Conservation (phyloP, 2,113 vertebrate species). For the Plestiodon gilberti region DNA sequence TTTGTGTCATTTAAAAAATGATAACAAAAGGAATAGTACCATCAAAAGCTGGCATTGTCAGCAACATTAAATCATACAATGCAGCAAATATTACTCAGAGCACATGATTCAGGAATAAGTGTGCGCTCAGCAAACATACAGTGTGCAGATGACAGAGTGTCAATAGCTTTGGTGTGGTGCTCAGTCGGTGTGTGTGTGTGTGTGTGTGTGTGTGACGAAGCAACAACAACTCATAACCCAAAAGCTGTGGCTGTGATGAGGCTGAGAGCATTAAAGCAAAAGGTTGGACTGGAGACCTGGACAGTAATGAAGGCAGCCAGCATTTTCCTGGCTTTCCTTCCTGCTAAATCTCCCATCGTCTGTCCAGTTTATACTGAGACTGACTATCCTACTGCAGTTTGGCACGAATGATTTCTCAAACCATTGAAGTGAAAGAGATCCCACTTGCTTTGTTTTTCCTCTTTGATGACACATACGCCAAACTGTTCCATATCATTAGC, state of each 20-base stretch:
- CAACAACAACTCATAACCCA: no score
- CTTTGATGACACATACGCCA: conserved; percentile 5
- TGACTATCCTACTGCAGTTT: conserved; percentile 15
- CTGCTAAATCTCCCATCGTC: neutral
- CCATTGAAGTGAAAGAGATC: conserved; percentile 8
- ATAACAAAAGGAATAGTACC: no score
- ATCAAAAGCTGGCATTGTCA: no score
- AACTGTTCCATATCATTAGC: conserved; percentile 17
- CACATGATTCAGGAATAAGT: no score
- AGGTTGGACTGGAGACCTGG: neutral
- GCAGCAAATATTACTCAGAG: no score
- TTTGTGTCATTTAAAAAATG: neutral
- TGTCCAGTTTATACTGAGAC: neutral
- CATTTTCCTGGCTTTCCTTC: neutral
- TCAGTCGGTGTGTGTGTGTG: no score
- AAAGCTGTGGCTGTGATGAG: neutral
- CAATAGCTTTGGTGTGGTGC: no score
- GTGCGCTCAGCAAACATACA: no score
- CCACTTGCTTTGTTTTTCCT: conserved; percentile 5
- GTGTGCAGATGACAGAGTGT: no score
- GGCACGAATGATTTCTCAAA: conserved; percentile 24
- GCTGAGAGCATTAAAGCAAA: neutral
- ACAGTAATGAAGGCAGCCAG: neutral
- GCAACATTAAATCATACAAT: no score
- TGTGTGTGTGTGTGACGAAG: no score